A percentile compares a stretch with the other conserved stretches of the same genome.
Evolutionary conservation across 2,888 invertebrate genomes (phyloP).

Genomic region (Dynastes grantii): DNA sequence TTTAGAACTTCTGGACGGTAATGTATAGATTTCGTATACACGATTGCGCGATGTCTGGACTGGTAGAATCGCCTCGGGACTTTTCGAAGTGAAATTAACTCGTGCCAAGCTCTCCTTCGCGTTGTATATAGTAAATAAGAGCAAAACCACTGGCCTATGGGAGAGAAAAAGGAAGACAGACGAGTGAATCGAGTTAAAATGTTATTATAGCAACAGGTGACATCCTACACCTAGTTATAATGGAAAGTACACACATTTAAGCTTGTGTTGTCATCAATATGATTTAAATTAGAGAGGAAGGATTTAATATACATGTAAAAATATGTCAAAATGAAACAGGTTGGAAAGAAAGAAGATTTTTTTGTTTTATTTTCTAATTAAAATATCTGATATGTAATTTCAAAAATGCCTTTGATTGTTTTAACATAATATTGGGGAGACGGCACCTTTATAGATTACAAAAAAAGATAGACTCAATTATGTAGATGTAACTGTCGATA

Average conservation of each 20-base stretch:
- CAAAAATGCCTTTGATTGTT: no score
- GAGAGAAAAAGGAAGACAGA: not conserved
- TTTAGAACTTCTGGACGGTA: not conserved
- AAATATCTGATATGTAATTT: no score
- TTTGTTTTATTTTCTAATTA: no score
- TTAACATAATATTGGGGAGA: no score
- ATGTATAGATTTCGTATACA: not conserved
- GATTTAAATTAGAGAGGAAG: not conserved
- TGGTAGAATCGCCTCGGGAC: conserved; percentile 63
- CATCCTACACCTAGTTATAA: not conserved
- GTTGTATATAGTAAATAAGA: conserved; percentile 6
- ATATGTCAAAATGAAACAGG: no score
- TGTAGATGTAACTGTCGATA: no score
- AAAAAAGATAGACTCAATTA: not conserved
- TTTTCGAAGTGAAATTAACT: conserved; percentile 47
- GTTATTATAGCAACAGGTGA: conserved; percentile 27
- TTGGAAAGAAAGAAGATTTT: no score
- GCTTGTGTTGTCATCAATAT: not conserved
- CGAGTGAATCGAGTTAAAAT: not conserved
- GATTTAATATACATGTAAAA: not conserved
- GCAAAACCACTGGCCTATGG: not conserved
- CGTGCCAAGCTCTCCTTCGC: conserved; percentile 10
- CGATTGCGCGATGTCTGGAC: conserved; percentile 66
- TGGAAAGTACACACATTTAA: not conserved
- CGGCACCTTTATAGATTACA: not conserved